Percentiles rank a stretch among this genome's conserved stretches.
These are phyloP conservation scores for Asbolus verrucosus DNA, from an alignment of 1,140 invertebrate genomes.

Conservation along the genomic window DNA sequence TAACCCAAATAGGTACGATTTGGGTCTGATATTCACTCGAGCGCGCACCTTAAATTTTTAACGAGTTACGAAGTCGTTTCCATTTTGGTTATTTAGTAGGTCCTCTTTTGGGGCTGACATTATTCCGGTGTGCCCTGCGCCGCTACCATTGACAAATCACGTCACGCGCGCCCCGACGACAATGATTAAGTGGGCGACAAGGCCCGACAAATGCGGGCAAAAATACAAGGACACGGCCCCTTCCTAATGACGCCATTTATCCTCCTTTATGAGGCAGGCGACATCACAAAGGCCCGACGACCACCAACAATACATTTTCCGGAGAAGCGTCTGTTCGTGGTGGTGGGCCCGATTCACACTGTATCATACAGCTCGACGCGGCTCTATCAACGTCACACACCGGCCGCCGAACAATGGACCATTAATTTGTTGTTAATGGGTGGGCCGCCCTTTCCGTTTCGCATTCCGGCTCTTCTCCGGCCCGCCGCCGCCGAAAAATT, in stretches of 20 bases:
- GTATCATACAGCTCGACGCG: conserved; percentile 41
- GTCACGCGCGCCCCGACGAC: conserved; percentile 59
- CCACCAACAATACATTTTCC: conserved; percentile 57
- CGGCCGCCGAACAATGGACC: background rate
- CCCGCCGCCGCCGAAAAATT: too few relatives aligned
- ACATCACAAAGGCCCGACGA: conserved; percentile 60
- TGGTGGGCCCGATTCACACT: conserved; percentile 35
- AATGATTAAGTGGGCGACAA: conserved; percentile 61
- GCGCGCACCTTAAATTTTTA: conserved; percentile 6
- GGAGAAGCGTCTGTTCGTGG: conserved; percentile 54
- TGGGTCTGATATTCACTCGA: too few relatives aligned
- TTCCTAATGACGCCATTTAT: conserved; percentile 61
- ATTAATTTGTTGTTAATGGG: background rate
- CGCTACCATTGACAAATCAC: conserved; percentile 57
- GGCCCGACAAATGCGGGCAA: conserved; percentile 60
- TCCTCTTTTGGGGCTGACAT: conserved; percentile 5
- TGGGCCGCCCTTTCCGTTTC: too few relatives aligned
- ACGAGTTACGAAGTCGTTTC: background rate
- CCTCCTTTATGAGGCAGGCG: conserved; percentile 60
- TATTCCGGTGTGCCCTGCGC: conserved; percentile 34
- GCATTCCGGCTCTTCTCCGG: too few relatives aligned
- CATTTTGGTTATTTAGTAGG: conserved; percentile 20
- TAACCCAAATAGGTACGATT: too few relatives aligned
- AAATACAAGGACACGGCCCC: conserved; percentile 61
- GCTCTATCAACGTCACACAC: conserved; percentile 26